A percentile compares a stretch with the other conserved stretches of the same genome.
Conservation (phyloP, 2,888 invertebrate species). For the Poecilus cupreus region DNA sequence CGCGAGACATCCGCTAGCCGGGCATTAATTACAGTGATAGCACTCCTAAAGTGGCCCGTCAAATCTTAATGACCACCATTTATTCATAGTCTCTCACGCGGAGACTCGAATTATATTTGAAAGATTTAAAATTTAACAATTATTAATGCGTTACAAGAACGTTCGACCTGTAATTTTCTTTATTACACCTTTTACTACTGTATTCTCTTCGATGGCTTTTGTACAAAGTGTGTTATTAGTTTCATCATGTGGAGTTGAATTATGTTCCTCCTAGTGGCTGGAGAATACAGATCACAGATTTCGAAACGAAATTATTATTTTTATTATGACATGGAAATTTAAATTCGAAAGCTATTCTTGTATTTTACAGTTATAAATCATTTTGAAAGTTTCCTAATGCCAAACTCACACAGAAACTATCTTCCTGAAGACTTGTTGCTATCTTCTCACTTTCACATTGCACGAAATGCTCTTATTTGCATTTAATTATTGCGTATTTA, state of each 20-base stretch:
- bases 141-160: constrained; percentile 31
- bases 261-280: background rate
- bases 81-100: constrained; percentile 50
- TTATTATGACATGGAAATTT: constrained; percentile 6
- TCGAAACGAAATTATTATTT: constrained; percentile 4
- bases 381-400: background rate
- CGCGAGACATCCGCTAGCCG: constrained; percentile 30
- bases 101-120: constrained; percentile 10
- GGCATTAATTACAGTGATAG: constrained; percentile 49
- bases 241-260: background rate
- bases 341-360: constrained; percentile 5
- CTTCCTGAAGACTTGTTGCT: no score
- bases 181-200: constrained; percentile 54
- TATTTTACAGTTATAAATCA: background rate
- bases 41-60: constrained; percentile 52
- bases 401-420: no score
- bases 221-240: constrained; percentile 21
- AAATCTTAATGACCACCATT: constrained; percentile 51
- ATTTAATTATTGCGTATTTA: no score
- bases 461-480: no score
- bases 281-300: background rate
- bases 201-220: constrained; percentile 10
- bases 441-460: no score
- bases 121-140: constrained; percentile 46
- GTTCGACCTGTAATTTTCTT: constrained; percentile 44